Percentiles rank a stretch among this genome's conserved stretches.
Conservation (phyloP, 2,888 invertebrate genomes). For the Troides aeacus region DNA sequence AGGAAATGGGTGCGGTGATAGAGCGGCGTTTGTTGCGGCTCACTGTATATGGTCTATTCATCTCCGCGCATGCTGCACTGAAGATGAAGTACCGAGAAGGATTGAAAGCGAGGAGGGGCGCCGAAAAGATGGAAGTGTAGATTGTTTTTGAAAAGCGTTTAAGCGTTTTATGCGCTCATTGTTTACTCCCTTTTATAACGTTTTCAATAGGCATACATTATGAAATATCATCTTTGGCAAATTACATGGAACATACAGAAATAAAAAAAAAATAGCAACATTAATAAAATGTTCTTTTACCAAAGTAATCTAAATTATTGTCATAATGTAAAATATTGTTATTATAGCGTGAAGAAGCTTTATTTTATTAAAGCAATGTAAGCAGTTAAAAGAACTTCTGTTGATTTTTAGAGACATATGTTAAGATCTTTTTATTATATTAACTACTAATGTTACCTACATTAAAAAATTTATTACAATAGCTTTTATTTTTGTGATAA, state of each 20-base stretch:
- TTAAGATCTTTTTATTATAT: no score
- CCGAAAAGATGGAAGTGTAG: slow-evolving; percentile 30
- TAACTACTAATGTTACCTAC: no score
- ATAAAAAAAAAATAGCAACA: no score
- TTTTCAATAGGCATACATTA: not conserved
- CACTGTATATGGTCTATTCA: slow-evolving; percentile 50
- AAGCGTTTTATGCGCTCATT: slow-evolving; percentile 6
- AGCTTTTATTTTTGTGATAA: no score
- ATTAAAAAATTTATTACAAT: no score
- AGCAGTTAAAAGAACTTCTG: no score
- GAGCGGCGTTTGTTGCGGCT: slow-evolving; percentile 62
- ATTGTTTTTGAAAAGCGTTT: slow-evolving; percentile 12
- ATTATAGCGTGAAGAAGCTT: no score
- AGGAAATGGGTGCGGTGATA: slow-evolving; percentile 63
- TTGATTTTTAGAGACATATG: no score
- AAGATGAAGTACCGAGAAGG: slow-evolving; percentile 35
- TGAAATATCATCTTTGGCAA: not conserved
- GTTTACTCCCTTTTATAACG: not conserved
- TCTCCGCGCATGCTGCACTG: slow-evolving; percentile 42
- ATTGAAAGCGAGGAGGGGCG: slow-evolving; percentile 22
- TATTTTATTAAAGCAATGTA: no score
- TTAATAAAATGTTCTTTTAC: no score
- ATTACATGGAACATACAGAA: not conserved
- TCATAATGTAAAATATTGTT: no score
- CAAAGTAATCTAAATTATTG: no score